Conservation (phyloP, 2,797 vertebrate species). For the Cirrhinus molitorella region DNA sequence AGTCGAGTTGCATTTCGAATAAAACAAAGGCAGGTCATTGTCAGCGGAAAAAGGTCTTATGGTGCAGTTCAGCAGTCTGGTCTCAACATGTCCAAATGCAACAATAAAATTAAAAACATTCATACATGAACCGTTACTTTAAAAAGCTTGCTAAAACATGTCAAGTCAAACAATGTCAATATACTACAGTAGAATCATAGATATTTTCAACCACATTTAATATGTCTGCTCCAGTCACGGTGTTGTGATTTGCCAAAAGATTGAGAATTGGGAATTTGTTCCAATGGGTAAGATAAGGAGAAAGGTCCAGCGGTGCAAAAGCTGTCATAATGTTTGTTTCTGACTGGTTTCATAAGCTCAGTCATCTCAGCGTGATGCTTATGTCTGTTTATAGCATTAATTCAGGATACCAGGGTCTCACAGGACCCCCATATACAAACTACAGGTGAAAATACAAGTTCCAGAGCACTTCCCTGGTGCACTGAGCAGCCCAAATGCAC, state of each 20-base stretch:
- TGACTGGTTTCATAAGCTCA: conserved; percentile 38
- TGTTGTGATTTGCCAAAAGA: conserved; percentile 22
- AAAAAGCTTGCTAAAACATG: conserved; percentile 29
- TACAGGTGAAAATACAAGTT: conserved; percentile 53
- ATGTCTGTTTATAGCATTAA: conserved; percentile 46
- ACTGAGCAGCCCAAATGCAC: conserved; percentile 33
- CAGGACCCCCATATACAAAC: conserved; percentile 26
- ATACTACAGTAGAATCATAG: neutral
- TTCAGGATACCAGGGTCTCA: conserved; percentile 31
- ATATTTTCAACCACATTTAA: neutral
- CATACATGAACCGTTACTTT: conserved; percentile 17
- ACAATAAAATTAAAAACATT: conserved; percentile 33
- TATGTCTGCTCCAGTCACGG: conserved; percentile 1
- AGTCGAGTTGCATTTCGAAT: conserved; percentile 28
- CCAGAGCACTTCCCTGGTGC: conserved; percentile 31
- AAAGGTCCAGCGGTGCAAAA: conserved; percentile 20
- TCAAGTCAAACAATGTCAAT: neutral
- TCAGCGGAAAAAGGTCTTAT: conserved; percentile 16
- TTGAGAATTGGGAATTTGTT: neutral
- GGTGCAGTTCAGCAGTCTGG: conserved; percentile 36
- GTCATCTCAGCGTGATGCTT: conserved; percentile 21
- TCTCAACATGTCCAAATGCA: conserved; percentile 33
- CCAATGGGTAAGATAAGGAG: conserved; percentile 4
- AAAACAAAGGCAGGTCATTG: conserved; percentile 33
- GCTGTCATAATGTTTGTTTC: conserved; percentile 24